Conservation (phyloP, 2,113 vertebrate genomes). For the Chlorodrepanis virens region DNA sequence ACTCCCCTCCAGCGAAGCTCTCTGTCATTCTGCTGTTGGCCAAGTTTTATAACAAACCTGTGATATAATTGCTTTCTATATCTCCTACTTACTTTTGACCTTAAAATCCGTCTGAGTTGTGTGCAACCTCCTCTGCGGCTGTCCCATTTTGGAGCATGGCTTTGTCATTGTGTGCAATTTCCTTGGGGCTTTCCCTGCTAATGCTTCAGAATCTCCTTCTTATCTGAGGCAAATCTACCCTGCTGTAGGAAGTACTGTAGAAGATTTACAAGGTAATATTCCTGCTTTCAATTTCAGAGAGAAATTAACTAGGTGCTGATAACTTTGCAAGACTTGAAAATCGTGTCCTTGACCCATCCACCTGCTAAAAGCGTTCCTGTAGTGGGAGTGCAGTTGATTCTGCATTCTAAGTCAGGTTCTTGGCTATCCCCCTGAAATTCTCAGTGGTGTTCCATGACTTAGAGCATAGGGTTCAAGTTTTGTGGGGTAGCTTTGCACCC, state of each 20-base stretch:
- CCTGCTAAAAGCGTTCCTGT: background rate
- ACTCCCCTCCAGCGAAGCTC: background rate
- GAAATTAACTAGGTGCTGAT: background rate
- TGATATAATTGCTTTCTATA: background rate
- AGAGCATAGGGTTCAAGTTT: background rate
- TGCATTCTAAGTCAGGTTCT: background rate
- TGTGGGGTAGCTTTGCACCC: background rate
- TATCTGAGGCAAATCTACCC: background rate
- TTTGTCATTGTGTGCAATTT: background rate
- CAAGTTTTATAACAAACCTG: background rate
- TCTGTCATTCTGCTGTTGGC: constrained; percentile 2
- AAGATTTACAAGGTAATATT: background rate
- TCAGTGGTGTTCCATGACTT: background rate
- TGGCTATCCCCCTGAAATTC: background rate
- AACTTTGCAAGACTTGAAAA: background rate
- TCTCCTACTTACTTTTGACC: background rate
- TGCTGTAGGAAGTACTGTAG: background rate
- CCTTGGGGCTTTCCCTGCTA: background rate
- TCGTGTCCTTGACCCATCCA: background rate
- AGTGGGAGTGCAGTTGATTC: background rate
- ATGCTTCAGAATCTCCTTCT: background rate
- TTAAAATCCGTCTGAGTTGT: background rate
- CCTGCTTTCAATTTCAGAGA: background rate
- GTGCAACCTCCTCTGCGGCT: background rate
- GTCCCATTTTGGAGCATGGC: background rate